These are phyloP conservation scores for Balearica regulorum DNA, from an alignment of 2,797 vertebrate genomes.

Conservation along the genomic window DNA sequence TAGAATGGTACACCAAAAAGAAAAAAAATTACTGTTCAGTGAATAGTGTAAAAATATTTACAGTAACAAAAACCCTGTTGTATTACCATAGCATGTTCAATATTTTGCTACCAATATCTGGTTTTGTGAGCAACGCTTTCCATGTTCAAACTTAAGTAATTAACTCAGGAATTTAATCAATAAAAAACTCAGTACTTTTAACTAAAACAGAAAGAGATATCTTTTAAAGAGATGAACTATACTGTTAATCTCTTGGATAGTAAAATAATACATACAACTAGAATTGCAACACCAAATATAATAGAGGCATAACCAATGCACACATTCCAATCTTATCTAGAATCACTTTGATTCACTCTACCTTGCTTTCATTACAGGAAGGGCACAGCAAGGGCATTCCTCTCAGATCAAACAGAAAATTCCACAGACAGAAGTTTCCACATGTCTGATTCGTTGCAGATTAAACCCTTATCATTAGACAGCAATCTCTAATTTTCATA, in stretches of 20 bases:
- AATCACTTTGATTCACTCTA: conserved; percentile 56
- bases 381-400: conserved; percentile 66
- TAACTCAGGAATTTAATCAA: conserved; percentile 55
- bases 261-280: conserved; percentile 3
- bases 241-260: neutral
- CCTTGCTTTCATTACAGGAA: conserved; percentile 71
- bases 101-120: conserved; percentile 73
- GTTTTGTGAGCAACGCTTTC: conserved; percentile 70
- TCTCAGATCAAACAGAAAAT: conserved; percentile 66
- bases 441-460: conserved; percentile 59
- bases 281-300: conserved; percentile 28
- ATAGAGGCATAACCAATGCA: conserved; percentile 15
- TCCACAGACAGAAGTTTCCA: conserved; percentile 64
- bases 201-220: neutral
- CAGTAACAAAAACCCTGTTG: conserved; percentile 41
- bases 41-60: neutral
- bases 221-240: neutral
- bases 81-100: conserved; percentile 71
- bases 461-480: conserved; percentile 48
- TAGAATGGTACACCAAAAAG: neutral
- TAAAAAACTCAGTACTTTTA: conserved; percentile 25
- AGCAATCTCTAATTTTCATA: conserved; percentile 59
- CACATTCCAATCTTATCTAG: conserved; percentile 71
- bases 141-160: conserved; percentile 72
- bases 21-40: neutral